Evolutionary conservation across 2,888 invertebrate species (phyloP).

Genomic region (Thecophora atra): DNA sequence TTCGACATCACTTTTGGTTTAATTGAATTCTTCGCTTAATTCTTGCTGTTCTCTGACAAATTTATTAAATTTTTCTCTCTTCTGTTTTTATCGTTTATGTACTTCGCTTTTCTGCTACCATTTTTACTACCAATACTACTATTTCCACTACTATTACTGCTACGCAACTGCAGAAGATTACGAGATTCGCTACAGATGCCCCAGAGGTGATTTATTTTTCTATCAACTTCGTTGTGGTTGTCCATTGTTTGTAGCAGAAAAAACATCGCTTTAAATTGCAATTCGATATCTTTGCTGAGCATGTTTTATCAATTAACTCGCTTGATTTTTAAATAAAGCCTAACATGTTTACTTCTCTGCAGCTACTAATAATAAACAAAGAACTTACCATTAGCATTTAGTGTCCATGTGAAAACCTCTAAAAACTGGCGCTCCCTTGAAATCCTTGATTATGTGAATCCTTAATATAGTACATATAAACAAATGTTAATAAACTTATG

Average conservation of each 20-base stretch:
- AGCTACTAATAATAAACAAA: too few relatives aligned
- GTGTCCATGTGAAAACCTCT: too few relatives aligned
- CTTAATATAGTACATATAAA: too few relatives aligned
- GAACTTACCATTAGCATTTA: too few relatives aligned
- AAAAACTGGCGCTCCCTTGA: too few relatives aligned
- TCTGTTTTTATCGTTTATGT: not conserved
- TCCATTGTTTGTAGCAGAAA: not conserved
- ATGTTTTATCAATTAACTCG: too few relatives aligned
- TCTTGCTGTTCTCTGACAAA: conserved; percentile 2
- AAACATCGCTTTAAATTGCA: too few relatives aligned
- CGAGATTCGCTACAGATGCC: conserved; percentile 91
- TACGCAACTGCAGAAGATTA: conserved; percentile 82
- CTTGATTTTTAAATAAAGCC: too few relatives aligned
- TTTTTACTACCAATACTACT: not conserved
- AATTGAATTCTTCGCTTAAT: conserved; percentile 21
- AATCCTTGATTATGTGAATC: too few relatives aligned
- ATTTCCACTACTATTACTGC: not conserved
- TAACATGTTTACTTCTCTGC: too few relatives aligned
- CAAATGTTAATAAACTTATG: too few relatives aligned
- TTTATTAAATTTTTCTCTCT: conserved; percentile 13
- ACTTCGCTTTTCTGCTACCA: not conserved
- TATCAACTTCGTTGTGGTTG: not conserved
- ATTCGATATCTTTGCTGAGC: too few relatives aligned
- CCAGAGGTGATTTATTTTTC: conserved; percentile 74
- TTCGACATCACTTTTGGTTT: not conserved